Percentiles rank a stretch among this genome's conserved stretches.
Evolutionary conservation across 2,113 vertebrate species (phyloP).

Genomic region (Mystacornis crossleyi): DNA sequence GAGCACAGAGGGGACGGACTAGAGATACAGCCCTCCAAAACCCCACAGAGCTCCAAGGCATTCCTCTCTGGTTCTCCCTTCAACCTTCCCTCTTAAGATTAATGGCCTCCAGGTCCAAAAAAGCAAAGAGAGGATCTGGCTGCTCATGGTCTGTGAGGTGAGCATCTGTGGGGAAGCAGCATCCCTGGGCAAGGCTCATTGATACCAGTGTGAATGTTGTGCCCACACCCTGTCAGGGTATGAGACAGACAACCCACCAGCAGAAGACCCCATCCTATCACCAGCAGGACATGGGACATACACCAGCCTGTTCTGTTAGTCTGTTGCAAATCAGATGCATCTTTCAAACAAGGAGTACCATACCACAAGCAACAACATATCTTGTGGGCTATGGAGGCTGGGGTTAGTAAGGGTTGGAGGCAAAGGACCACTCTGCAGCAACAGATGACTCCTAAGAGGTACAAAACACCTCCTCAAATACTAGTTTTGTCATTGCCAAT

Average conservation of each 20-base stretch:
- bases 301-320: background rate
- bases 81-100: background rate
- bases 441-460: background rate
- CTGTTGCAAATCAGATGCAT: background rate
- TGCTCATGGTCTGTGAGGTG: background rate
- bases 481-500: background rate
- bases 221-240: background rate
- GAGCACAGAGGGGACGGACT: background rate
- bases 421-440: background rate
- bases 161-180: background rate
- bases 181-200: background rate
- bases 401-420: background rate
- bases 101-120: background rate
- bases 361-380: background rate
- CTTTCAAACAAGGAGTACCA: background rate
- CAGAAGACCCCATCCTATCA: background rate
- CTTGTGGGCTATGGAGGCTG: background rate
- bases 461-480: background rate
- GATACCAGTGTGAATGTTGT: background rate
- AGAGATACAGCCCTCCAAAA: background rate
- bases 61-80: background rate
- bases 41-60: background rate
- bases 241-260: background rate
- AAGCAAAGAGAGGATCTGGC: background rate
- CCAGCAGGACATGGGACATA: background rate